Evolutionary conservation across 2,113 vertebrate species (phyloP).

Genomic region (Poeciliopsis occidentalis): DNA sequence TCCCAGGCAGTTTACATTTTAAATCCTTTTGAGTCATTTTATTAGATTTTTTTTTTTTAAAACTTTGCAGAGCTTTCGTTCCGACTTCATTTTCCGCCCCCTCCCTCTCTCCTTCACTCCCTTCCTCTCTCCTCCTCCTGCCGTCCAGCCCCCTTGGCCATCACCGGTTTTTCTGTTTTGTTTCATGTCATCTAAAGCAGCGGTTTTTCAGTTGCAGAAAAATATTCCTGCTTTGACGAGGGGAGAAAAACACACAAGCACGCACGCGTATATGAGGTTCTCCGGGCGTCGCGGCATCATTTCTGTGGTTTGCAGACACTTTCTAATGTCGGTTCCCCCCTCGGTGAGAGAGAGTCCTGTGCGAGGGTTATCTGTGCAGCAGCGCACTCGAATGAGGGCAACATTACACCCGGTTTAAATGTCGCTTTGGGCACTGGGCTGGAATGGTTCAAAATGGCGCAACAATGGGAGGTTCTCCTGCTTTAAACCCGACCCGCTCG

Average conservation of each 20-base stretch:
- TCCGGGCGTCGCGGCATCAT: constrained; percentile 1
- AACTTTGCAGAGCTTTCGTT: constrained; percentile 30
- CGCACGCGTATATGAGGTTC: constrained; percentile 4
- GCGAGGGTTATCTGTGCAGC: constrained; percentile 51
- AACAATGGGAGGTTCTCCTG: constrained; percentile 59
- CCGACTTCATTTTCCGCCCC: constrained; percentile 38
- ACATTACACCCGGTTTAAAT: constrained; percentile 58
- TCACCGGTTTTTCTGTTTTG: constrained; percentile 38
- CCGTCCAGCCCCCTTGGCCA: constrained; percentile 12
- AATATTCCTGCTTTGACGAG: constrained; percentile 43
- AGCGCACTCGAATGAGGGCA: constrained; percentile 35
- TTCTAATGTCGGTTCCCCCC: constrained; percentile 4
- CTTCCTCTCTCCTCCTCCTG: too few species aligned
- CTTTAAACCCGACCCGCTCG: constrained; percentile 40
- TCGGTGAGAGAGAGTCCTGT: constrained; percentile 19
- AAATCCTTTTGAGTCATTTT: neutral
- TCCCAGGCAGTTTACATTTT: constrained; percentile 4
- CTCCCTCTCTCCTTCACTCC: too few species aligned
- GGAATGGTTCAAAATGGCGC: constrained; percentile 71
- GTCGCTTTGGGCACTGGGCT: constrained; percentile 55
- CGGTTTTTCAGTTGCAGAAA: constrained; percentile 31
- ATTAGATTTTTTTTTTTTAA: constrained; percentile 4
- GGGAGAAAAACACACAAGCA: constrained; percentile 14
- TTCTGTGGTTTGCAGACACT: constrained; percentile 15
- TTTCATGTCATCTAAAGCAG: constrained; percentile 57